A percentile compares a stretch with the other conserved stretches of the same genome.
These are phyloP conservation scores for Crossaster papposus DNA, from an alignment of 53 echinoderm and acorn worm genomes.

Conservation along the genomic window DNA sequence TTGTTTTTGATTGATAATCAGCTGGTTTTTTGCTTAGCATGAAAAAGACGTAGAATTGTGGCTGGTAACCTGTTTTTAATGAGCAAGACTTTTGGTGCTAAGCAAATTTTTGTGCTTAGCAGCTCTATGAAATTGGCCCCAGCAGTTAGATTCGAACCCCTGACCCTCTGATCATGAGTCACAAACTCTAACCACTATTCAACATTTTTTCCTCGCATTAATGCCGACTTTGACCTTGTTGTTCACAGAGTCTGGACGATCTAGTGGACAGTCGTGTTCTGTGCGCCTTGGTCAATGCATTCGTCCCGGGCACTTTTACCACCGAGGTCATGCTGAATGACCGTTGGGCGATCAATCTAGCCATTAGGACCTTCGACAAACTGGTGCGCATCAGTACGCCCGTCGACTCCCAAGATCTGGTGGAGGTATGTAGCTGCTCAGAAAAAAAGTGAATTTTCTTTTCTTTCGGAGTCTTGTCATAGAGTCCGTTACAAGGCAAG, in stretches of 20 bases:
- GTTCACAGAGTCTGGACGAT: slow-evolving; percentile 73
- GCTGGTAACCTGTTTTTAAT: no score
- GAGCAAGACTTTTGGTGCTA: no score
- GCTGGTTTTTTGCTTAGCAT: no score
- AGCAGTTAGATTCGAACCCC: no score
- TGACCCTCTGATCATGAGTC: background rate
- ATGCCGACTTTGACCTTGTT: background rate
- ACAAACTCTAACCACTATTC: no score
- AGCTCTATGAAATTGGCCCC: no score
- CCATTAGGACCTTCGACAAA: slow-evolving; percentile 90
- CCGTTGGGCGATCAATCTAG: slow-evolving; percentile 93
- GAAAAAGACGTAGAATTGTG: no score
- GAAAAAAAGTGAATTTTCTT: no score
- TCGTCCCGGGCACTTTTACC: slow-evolving; percentile 93
- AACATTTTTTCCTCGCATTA: background rate
- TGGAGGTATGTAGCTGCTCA: slow-evolving; percentile 73
- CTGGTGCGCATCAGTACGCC: slow-evolving; percentile 88
- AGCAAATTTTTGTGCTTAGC: no score
- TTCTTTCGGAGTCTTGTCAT: no score
- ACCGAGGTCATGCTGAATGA: slow-evolving; percentile 97
- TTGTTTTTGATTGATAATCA: no score
- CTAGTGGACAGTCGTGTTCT: slow-evolving; percentile 89
- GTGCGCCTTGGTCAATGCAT: slow-evolving; percentile 94
- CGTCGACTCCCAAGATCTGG: slow-evolving; percentile 89
- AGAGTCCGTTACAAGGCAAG: no score